Base-by-base conservation (phyloP, 2,797 vertebrate genomes). In the Cuculus canorus region DNA sequence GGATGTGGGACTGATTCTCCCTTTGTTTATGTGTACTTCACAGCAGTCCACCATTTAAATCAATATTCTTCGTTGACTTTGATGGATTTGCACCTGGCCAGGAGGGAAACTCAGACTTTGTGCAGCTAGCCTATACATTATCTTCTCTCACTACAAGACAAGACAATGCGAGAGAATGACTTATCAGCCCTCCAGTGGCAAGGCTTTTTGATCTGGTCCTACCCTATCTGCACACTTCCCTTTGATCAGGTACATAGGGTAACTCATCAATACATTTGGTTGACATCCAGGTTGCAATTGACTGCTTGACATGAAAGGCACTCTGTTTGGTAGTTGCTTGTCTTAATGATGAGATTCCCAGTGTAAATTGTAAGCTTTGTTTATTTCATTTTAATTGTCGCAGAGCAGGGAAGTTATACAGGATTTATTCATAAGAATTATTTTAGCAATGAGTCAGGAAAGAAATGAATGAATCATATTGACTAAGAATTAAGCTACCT, bases 391-490 rank as follows among this genome's bases (percentile, higher is more conserved):
- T 95, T 95, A 91, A 87, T 95, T 94, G 91, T 90, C 60, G 33
- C 0, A 0, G 86, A 88, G 50, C 64, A 63, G 59, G 5, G 8
- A 72, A 82, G 65, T 50, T 47, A 41, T 52, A n/a, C 18, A 33
- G 60, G 17, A 11, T 91, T 87, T 95, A 66, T 87, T 89, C 35
- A 17, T 70, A 50, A 59, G 78, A 94, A 86, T 87, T 83, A 75
- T 90, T 95, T 84, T 87, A 94, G 80, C 90, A 77, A 53, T 57
- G 66, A 88, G 82, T 84, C 21, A 50, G 81, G 87, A 69, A 88
- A 72, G 76, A 94, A 95, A 78, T 91, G 83, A 95, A 83, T 94
- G 80, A 95, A 95, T 96, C 82, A 92, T 90, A 45, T 90, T 90
- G 87, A 79, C 90, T 68, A 83, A 91, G 88, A 73, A 89, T 87